Percentiles rank a stretch among this genome's conserved stretches.
These are phyloP conservation scores for Phymatocera aterrima DNA, from an alignment of 2,888 invertebrate species.

Conservation along the genomic window DNA sequence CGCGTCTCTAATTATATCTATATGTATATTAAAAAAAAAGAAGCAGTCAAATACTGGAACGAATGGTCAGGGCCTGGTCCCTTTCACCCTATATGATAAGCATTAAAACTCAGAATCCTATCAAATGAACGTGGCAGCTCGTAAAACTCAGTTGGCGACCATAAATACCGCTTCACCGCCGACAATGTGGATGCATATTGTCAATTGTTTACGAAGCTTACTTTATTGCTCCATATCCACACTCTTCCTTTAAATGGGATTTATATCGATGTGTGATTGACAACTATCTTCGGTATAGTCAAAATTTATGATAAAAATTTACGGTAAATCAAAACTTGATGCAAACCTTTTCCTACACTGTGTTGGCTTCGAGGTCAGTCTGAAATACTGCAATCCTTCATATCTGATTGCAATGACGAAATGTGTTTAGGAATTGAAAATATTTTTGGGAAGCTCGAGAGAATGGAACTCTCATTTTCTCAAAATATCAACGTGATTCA, in stretches of 20 bases:
- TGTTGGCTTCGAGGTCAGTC: not conserved
- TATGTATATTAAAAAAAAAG: too few relatives aligned
- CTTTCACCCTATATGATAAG: slow-evolving; percentile 41
- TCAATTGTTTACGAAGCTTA: slow-evolving; percentile 26
- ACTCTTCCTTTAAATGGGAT: not conserved
- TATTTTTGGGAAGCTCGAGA: too few relatives aligned
- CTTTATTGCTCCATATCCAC: slow-evolving; percentile 27
- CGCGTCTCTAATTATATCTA: too few relatives aligned
- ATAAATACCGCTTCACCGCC: not conserved
- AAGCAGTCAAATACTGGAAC: too few relatives aligned
- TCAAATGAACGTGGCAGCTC: slow-evolving; percentile 42
- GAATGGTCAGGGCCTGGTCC: too few relatives aligned
- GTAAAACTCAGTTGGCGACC: slow-evolving; percentile 41
- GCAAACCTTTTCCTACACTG: not conserved
- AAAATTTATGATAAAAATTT: not conserved
- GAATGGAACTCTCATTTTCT: not conserved
- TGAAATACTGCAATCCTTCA: not conserved
- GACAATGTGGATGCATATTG: slow-evolving; percentile 27
- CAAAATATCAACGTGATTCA: not conserved
- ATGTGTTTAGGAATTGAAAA: not conserved
- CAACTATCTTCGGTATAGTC: not conserved
- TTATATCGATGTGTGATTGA: not conserved
- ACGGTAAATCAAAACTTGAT: not conserved
- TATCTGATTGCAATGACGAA: not conserved
- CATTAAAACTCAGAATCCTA: slow-evolving; percentile 34